Evolutionary conservation across 2,797 vertebrate species (phyloP).

Genomic region (Myripristis jacobus): DNA sequence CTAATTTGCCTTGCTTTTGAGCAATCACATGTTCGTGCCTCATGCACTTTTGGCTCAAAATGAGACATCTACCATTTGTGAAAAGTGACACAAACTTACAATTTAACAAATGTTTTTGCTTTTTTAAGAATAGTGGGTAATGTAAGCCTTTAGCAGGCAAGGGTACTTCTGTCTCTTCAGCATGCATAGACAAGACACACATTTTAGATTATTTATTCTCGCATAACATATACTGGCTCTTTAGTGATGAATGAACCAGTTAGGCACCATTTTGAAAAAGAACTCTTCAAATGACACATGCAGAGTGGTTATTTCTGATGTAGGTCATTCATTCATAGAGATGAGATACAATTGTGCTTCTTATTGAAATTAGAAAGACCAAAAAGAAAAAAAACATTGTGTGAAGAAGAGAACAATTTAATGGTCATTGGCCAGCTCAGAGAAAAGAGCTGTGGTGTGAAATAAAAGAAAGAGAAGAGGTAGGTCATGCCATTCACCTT

Average conservation of each 20-base stretch:
- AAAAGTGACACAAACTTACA: conserved; percentile 8
- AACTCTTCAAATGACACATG: not conserved
- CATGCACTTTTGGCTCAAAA: not conserved
- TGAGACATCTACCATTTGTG: not conserved
- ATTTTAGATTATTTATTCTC: not conserved
- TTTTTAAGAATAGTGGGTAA: not conserved
- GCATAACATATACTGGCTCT: not conserved
- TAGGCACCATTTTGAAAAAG: too few species aligned
- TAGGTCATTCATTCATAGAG: conserved; percentile 2
- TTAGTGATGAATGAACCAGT: not conserved
- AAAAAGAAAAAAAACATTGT: not conserved
- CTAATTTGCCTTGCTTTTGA: not conserved
- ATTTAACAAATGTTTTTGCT: not conserved
- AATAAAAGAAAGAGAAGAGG: too few species aligned
- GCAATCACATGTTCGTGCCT: not conserved
- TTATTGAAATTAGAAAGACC: not conserved
- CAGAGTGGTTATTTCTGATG: not conserved
- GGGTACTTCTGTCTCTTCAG: not conserved
- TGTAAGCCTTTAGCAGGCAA: not conserved
- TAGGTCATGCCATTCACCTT: too few species aligned
- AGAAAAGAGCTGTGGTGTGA: not conserved
- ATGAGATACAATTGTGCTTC: not conserved
- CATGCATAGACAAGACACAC: not conserved
- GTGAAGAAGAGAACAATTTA: not conserved
- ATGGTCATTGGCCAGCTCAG: not conserved